These are phyloP conservation scores for Peromyscus leucopus DNA, from an alignment of 2,113 vertebrate species.

Conservation along the genomic window DNA sequence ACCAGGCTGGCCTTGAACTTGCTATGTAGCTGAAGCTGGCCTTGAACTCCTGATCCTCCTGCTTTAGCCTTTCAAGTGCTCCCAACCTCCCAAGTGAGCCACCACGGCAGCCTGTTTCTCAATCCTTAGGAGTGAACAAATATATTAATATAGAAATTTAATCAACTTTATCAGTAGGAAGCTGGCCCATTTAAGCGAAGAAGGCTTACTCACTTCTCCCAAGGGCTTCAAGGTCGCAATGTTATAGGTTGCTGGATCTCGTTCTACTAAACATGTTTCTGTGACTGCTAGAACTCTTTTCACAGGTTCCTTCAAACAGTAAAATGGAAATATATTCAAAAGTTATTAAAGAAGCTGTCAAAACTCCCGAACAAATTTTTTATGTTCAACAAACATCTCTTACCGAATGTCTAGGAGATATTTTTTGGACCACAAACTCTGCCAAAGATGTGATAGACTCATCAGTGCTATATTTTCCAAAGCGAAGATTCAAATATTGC, in stretches of 20 bases:
- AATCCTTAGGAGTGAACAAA: slow-evolving; percentile 28
- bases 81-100: background rate
- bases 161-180: slow-evolving; percentile 42
- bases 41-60: background rate
- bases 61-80: background rate
- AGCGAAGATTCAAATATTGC: slow-evolving; percentile 92
- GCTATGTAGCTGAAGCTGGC: background rate
- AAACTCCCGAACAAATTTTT: slow-evolving; percentile 48
- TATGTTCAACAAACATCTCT: slow-evolving; percentile 80
- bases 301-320: slow-evolving; percentile 92
- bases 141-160: slow-evolving; percentile 47
- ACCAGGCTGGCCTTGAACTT: background rate
- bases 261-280: slow-evolving; percentile 97
- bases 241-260: slow-evolving; percentile 98
- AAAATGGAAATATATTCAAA: slow-evolving; percentile 64
- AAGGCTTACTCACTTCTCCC: slow-evolving; percentile 91
- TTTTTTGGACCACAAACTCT: slow-evolving; percentile 98
- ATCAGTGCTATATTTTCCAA: slow-evolving; percentile 98
- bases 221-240: slow-evolving; percentile 98
- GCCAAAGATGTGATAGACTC: slow-evolving; percentile 98
- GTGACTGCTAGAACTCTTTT: slow-evolving; percentile 96
- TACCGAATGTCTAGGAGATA: slow-evolving; percentile 95
- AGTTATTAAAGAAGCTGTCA: slow-evolving; percentile 33
- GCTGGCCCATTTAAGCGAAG: slow-evolving; percentile 16
- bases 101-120: background rate